phyloP scores from a whole-genome alignment of 2,113 vertebrate genomes.

The Pseudopipra pipra region DNA sequence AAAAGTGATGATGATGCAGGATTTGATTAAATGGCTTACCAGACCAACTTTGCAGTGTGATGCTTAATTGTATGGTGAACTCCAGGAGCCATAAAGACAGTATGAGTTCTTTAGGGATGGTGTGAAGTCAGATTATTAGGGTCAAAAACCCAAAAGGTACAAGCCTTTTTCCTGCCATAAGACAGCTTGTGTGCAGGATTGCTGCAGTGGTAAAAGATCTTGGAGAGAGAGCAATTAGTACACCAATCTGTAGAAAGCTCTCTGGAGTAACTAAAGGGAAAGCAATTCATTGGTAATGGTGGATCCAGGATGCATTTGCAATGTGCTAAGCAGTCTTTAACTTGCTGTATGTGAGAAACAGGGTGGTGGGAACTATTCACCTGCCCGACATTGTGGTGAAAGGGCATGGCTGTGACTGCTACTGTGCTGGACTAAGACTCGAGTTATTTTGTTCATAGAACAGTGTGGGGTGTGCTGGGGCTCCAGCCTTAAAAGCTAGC shows the following conservation, averaged over 20 bases:
- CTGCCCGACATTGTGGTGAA: background rate
- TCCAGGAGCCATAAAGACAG: background rate
- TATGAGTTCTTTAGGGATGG: background rate
- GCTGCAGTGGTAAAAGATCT: background rate
- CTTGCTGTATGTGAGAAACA: background rate
- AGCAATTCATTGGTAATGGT: background rate
- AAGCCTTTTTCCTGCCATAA: background rate
- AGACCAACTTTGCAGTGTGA: background rate
- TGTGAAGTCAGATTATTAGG: background rate
- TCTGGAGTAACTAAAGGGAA: background rate
- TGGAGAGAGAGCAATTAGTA: background rate
- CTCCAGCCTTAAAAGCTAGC: background rate
- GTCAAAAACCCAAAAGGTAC: background rate
- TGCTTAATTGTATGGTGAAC: background rate
- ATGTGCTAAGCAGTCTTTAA: background rate
- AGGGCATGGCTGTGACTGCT: background rate
- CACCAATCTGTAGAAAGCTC: background rate
- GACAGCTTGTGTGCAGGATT: background rate
- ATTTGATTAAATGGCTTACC: background rate
- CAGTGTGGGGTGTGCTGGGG: background rate
- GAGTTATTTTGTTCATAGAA: rapidly evolving
- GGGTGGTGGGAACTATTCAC: background rate
- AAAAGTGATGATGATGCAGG: background rate
- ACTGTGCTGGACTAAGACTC: background rate
- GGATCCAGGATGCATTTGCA: background rate